A percentile compares a stretch with the other conserved stretches of the same genome.
Conservation (phyloP, 1,140 invertebrate genomes). For the Psix sp. region DNA sequence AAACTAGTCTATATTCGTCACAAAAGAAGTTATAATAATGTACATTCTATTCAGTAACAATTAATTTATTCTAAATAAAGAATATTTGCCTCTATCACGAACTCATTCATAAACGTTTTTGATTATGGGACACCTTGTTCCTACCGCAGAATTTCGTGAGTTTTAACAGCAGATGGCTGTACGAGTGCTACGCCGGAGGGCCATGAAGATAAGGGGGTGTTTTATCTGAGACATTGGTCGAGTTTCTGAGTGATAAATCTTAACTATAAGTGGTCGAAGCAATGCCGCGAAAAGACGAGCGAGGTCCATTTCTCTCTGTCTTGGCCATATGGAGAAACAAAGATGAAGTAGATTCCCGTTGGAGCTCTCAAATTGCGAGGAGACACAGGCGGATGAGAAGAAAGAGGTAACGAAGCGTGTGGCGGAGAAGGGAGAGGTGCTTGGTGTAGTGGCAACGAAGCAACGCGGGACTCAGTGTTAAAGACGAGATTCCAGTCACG, state of each 20-base stretch:
- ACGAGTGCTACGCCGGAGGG: no score
- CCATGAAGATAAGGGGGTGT: constrained; percentile 12
- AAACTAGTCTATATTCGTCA: no score
- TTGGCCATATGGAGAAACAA: constrained; percentile 12
- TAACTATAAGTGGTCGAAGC: constrained; percentile 31
- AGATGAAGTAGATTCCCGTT: constrained; percentile 57
- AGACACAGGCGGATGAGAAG: constrained; percentile 20
- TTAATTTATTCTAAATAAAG: no score
- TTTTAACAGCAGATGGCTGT: constrained; percentile 19
- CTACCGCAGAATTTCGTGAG: constrained; percentile 16
- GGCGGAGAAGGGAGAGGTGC: constrained; percentile 1
- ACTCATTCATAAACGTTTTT: no score
- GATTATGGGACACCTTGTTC: no score
- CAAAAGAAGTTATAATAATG: no score
- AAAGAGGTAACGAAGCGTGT: not conserved
- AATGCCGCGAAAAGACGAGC: constrained; percentile 25
- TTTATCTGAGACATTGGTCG: constrained; percentile 55
- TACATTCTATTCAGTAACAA: no score
- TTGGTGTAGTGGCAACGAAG: constrained; percentile 11
- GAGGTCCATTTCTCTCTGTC: constrained; percentile 12
- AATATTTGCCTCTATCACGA: no score
- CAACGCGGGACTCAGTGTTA: constrained; percentile 45
- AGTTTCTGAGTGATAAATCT: constrained; percentile 55
- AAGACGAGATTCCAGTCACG: constrained; percentile 73
- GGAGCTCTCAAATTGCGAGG: constrained; percentile 17